Evolutionary conservation across 2,113 vertebrate genomes (phyloP).

Genomic region (Calidris pugnax): DNA sequence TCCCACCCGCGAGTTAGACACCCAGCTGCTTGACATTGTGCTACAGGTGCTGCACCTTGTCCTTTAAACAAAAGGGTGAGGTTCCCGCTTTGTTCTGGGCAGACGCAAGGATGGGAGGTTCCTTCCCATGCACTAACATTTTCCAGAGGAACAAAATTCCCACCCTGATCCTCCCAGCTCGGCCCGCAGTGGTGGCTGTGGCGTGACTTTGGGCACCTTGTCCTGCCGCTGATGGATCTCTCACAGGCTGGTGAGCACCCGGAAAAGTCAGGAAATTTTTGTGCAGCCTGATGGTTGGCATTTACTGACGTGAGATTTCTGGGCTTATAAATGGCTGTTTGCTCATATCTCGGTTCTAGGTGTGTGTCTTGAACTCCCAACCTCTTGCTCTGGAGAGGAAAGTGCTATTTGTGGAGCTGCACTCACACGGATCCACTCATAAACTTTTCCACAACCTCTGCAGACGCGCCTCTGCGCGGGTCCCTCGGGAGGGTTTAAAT

Average conservation of each 20-base stretch:
- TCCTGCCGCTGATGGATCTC: not conserved
- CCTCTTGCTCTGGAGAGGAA: not conserved
- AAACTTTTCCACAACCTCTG: not conserved
- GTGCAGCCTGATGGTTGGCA: not conserved
- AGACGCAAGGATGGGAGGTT: not conserved
- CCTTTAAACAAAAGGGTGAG: not conserved
- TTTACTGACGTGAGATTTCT: not conserved
- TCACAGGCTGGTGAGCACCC: rapidly evolving
- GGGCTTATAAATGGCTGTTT: not conserved
- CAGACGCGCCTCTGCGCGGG: rapidly evolving
- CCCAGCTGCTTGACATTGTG: rapidly evolving
- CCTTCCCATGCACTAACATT: not conserved
- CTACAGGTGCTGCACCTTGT: not conserved
- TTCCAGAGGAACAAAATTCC: not conserved
- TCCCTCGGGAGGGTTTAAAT: not conserved
- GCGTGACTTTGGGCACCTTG: not conserved
- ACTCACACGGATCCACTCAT: not conserved
- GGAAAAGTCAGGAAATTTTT: not conserved
- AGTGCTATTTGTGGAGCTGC: not conserved
- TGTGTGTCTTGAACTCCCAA: not conserved
- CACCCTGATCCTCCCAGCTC: rapidly evolving
- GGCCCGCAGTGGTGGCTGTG: rapidly evolving
- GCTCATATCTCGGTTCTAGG: not conserved
- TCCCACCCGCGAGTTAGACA: not conserved
- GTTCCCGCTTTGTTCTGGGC: not conserved